Percentiles rank a stretch among this genome's conserved stretches.
Evolutionary conservation across 2,113 vertebrate species (phyloP).

Genomic region (Sorex fumeus): DNA sequence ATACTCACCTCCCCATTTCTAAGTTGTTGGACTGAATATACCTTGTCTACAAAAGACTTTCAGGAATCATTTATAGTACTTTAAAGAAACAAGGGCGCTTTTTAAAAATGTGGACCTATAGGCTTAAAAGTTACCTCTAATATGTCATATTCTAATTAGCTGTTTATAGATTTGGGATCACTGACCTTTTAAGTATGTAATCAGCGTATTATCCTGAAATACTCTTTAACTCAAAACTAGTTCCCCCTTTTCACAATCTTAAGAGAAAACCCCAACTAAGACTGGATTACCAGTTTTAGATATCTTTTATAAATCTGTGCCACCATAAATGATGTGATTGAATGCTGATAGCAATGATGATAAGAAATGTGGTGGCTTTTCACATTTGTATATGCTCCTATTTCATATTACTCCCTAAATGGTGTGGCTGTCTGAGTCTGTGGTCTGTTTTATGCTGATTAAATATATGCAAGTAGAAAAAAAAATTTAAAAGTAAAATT

Average conservation of each 20-base stretch:
- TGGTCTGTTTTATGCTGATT: slow-evolving; percentile 49
- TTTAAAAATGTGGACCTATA: slow-evolving; percentile 51
- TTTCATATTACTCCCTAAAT: neutral
- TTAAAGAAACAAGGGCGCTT: slow-evolving; percentile 66
- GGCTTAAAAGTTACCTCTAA: neutral
- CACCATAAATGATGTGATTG: slow-evolving; percentile 66
- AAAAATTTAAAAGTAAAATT: slow-evolving; percentile 5
- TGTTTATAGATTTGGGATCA: slow-evolving; percentile 33
- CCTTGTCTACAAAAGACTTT: neutral
- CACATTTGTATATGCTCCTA: slow-evolving; percentile 31
- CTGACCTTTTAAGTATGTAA: neutral
- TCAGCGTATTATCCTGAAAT: slow-evolving; percentile 42
- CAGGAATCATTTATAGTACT: slow-evolving; percentile 52
- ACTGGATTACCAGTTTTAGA: slow-evolving; percentile 65
- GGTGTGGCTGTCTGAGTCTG: neutral
- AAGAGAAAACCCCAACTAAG: slow-evolving; percentile 52
- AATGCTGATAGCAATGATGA: slow-evolving; percentile 61
- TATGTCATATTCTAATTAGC: slow-evolving; percentile 32
- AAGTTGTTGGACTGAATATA: neutral
- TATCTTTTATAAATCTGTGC: slow-evolving; percentile 58
- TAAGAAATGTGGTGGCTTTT: slow-evolving; percentile 37
- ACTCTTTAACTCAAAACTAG: slow-evolving; percentile 12
- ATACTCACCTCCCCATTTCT: neutral
- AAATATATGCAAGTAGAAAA: slow-evolving; percentile 30
- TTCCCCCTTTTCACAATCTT: slow-evolving; percentile 49